These are phyloP conservation scores for Procambarus virginalis DNA, from an alignment of 1,140 invertebrate species.

Conservation along the genomic window DNA sequence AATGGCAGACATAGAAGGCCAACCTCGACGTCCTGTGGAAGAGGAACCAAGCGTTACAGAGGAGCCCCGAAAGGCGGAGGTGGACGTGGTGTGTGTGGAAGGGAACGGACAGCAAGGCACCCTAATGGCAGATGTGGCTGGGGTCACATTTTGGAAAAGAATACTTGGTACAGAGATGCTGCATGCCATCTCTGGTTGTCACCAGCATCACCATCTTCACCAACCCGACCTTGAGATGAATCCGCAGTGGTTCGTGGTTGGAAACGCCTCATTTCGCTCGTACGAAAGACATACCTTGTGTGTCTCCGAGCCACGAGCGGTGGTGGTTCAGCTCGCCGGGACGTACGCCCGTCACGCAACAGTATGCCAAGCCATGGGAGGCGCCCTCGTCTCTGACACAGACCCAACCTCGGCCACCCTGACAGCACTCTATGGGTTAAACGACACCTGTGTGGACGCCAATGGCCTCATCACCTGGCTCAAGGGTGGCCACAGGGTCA, in stretches of 20 bases:
- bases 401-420: background rate
- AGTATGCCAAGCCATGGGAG: slow-evolving; percentile 10
- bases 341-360: background rate
- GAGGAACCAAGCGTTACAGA: background rate
- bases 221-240: background rate
- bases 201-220: background rate
- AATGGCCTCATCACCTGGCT: slow-evolving; percentile 29
- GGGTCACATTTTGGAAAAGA: slow-evolving; percentile 10
- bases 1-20: background rate
- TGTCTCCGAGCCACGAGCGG: background rate
- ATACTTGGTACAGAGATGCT: background rate
- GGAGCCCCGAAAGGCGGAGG: background rate
- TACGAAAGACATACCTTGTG: background rate
- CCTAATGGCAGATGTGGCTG: background rate
- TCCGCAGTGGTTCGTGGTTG: background rate
- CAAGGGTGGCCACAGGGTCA: background rate
- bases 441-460: background rate
- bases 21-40: background rate
- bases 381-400: background rate
- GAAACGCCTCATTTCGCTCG: background rate
- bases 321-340: slow-evolving; percentile 16
- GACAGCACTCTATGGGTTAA: background rate
- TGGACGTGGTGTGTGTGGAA: slow-evolving; percentile 11
- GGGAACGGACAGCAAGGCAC: background rate
- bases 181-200: slow-evolving; percentile 3